phyloP scores from a whole-genome alignment of 2,797 vertebrate genomes.

The Periparus ater region DNA sequence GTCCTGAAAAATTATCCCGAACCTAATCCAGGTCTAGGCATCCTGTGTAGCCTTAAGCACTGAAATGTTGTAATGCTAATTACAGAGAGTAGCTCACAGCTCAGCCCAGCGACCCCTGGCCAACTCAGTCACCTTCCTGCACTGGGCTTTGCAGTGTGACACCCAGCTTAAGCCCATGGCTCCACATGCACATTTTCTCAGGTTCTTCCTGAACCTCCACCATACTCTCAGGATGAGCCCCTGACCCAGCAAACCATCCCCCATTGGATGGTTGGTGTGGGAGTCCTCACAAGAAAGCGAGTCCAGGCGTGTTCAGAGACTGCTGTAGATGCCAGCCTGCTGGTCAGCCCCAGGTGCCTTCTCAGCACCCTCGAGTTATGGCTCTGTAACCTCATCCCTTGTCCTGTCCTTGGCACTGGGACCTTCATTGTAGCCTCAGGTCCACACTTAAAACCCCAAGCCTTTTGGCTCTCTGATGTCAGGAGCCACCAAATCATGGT shows the following conservation, averaged over 20 bases:
- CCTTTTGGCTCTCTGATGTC: neutral
- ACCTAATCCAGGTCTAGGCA: neutral
- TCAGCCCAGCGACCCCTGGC: neutral
- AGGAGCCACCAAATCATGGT: neutral
- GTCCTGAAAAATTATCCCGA: neutral
- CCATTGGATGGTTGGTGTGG: neutral
- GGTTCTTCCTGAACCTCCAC: neutral
- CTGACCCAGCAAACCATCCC: neutral
- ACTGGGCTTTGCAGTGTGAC: neutral
- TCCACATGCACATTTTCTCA: rapidly evolving
- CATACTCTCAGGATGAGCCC: neutral
- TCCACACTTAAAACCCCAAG: neutral
- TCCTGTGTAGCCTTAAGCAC: neutral
- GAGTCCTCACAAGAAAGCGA: rapidly evolving
- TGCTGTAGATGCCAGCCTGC: neutral
- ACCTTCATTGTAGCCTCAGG: neutral
- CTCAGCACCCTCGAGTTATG: neutral
- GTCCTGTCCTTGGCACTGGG: neutral
- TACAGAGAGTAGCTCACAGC: neutral
- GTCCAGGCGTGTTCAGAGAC: neutral
- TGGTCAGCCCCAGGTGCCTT: neutral
- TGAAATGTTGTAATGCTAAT: neutral
- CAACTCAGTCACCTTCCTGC: neutral
- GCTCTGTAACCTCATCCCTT: neutral
- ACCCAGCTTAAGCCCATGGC: neutral